A percentile compares a stretch with the other conserved stretches of the same genome.
Conservation (phyloP, 2,888 invertebrate genomes). For the Drosophila trichaetosa region DNA sequence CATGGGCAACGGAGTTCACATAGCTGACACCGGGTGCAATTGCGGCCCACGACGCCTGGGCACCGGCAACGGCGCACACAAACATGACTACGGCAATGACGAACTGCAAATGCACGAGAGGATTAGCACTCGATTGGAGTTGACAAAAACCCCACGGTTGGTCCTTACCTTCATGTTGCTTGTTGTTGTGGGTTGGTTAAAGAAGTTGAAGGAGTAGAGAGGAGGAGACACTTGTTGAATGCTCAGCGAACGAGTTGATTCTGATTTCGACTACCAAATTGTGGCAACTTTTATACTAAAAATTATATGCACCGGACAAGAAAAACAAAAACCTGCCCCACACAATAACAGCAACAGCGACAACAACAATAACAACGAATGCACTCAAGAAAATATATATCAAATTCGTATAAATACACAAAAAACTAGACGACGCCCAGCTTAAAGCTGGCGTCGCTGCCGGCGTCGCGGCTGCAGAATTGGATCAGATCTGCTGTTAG, state of each 20-base stretch:
- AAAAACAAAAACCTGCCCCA: conserved; percentile 72
- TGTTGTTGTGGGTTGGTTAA: conserved; percentile 58
- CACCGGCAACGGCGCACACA: conserved; percentile 82
- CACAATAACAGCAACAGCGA: conserved; percentile 35
- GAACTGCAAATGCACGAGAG: conserved; percentile 68
- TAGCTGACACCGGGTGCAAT: conserved; percentile 79
- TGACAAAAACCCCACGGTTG: background rate
- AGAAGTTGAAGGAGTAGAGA: conserved; percentile 66
- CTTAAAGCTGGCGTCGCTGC: conserved; percentile 32
- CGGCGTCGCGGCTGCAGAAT: conserved; percentile 52
- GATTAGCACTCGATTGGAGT: background rate
- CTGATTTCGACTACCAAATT: conserved; percentile 83
- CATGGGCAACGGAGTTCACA: conserved; percentile 77
- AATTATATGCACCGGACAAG: conserved; percentile 35
- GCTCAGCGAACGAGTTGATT: conserved; percentile 84
- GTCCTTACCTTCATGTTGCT: conserved; percentile 84
- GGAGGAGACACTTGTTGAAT: conserved; percentile 78
- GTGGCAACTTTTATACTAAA: conserved; percentile 84
- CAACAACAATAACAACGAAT: conserved; percentile 35
- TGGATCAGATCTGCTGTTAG: conserved; percentile 55
- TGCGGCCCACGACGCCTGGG: conserved; percentile 82
- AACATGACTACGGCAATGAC: conserved; percentile 84
- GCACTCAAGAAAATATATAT: conserved; percentile 63
- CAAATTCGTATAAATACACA: conserved; percentile 65
- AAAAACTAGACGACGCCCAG: conserved; percentile 67